Evolutionary conservation across 2,888 invertebrate genomes (phyloP).

Genomic region (Cybosia mesomella): DNA sequence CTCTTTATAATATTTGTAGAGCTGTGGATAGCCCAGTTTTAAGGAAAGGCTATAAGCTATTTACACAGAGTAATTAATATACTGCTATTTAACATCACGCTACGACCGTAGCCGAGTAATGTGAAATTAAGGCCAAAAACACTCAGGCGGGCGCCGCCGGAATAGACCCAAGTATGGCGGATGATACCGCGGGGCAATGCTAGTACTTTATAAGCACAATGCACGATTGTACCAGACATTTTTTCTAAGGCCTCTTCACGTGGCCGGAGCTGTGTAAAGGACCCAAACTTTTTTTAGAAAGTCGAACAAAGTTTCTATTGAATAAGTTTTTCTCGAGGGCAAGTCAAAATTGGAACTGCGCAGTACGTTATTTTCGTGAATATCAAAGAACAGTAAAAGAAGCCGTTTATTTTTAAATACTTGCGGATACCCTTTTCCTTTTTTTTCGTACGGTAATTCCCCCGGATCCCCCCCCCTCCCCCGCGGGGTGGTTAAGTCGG

Average conservation of each 20-base stretch:
- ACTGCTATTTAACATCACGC: no score
- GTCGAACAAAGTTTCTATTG: not conserved
- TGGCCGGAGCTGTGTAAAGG: not conserved
- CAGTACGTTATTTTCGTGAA: not conserved
- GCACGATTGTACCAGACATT: slow-evolving; percentile 12
- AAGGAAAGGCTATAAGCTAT: no score
- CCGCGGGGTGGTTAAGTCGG: no score
- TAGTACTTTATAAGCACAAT: slow-evolving; percentile 17
- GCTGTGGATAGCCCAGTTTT: no score
- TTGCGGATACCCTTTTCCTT: no score
- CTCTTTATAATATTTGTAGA: no score
- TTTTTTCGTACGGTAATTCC: no score
- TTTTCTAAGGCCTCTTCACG: slow-evolving; percentile 25
- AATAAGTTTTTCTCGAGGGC: not conserved
- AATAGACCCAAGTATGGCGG: not conserved
- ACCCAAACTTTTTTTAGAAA: slow-evolving; percentile 3
- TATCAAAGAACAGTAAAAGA: not conserved
- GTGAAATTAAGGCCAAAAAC: not conserved
- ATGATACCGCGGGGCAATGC: not conserved
- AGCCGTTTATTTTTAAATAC: not conserved
- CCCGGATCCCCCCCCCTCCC: no score
- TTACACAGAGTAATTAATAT: no score
- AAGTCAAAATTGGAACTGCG: not conserved
- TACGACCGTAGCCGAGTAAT: not conserved
- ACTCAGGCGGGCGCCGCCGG: not conserved